Evolutionary conservation across 2,113 vertebrate species (phyloP).

Genomic region (Phodopus roborovskii): DNA sequence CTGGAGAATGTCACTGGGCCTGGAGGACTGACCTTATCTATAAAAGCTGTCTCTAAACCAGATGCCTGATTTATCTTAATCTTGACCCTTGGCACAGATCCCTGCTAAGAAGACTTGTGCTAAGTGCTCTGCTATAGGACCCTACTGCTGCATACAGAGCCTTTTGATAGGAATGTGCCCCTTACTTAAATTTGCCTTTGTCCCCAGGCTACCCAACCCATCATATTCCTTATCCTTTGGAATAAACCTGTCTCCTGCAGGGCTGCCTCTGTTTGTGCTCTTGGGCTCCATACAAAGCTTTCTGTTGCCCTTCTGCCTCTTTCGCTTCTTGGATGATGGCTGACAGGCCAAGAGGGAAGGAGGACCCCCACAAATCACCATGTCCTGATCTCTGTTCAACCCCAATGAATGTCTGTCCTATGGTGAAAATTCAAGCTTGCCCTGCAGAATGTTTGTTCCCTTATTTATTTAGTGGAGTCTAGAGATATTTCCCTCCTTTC

Average conservation of each 20-base stretch:
- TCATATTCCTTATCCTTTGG: too few relatives aligned
- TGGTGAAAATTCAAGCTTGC: neutral
- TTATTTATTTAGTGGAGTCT: neutral
- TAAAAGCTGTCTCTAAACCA: too few relatives aligned
- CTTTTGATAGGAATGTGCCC: too few relatives aligned
- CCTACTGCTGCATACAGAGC: neutral
- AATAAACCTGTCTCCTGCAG: neutral
- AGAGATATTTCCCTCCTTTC: neutral
- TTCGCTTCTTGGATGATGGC: neutral
- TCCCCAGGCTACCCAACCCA: too few relatives aligned
- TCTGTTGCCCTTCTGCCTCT: neutral
- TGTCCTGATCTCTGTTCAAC: neutral
- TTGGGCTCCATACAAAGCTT: neutral
- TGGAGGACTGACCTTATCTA: too few relatives aligned
- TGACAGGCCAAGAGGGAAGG: neutral
- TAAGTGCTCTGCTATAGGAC: neutral
- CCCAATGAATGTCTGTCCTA: neutral
- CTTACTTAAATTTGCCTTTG: too few relatives aligned
- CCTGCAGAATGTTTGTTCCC: neutral
- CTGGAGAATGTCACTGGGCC: too few relatives aligned
- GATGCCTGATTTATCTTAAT: neutral
- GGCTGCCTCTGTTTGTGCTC: fast-evolving
- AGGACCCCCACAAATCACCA: neutral
- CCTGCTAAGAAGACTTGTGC: neutral
- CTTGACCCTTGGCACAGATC: neutral